Evolutionary conservation across 2,113 vertebrate species (phyloP).

Genomic region (Ageneiosus marmoratus): DNA sequence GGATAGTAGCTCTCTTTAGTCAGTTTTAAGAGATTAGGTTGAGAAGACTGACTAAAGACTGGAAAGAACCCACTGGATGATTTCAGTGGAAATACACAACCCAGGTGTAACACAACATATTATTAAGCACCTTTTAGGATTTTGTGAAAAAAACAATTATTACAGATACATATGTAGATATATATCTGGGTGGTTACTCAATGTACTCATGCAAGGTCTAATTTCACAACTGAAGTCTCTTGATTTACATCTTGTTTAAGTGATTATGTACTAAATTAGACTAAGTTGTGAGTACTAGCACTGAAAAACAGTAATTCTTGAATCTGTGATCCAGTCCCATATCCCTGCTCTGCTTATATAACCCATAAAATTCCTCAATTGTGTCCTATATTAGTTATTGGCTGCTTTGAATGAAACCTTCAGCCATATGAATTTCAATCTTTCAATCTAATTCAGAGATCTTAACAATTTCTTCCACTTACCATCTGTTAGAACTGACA

Average conservation of each 20-base stretch:
- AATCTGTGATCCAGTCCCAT: not conserved
- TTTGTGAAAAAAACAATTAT: not conserved
- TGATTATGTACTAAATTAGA: not conserved
- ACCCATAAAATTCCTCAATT: not conserved
- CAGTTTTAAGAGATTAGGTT: constrained; percentile 23
- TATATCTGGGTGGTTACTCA: not conserved
- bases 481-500: not conserved
- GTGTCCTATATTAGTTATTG: not conserved
- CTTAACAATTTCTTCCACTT: not conserved
- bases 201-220: not conserved
- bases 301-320: not conserved
- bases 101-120: not conserved
- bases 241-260: not conserved
- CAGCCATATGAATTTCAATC: not conserved
- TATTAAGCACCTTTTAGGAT: not conserved
- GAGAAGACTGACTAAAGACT: not conserved
- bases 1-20: constrained; percentile 37
- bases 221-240: not conserved
- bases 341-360: no score
- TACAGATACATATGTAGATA: not conserved
- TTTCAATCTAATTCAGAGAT: not conserved
- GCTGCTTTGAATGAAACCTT: not conserved
- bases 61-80: not conserved
- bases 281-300: not conserved
- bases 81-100: not conserved